Evolutionary conservation across 2,113 vertebrate genomes (phyloP).

Genomic region (Ceyx cyanopectus): DNA sequence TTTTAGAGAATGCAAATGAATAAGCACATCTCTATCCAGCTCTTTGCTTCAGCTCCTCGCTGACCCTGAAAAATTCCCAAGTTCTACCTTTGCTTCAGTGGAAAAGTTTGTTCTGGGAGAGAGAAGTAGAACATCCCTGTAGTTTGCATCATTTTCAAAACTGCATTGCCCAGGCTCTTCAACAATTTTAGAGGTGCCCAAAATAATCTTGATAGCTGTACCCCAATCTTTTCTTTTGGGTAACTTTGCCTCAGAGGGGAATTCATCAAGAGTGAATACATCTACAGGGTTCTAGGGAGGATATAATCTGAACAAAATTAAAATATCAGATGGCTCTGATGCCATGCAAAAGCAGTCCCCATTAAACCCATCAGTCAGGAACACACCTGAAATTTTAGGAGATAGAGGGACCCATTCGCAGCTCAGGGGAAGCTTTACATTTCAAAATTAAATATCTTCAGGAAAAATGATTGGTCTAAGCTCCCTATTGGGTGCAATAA

Average conservation of each 20-base stretch:
- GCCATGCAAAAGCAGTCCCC: neutral
- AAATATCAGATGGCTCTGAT: neutral
- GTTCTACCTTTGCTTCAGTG: neutral
- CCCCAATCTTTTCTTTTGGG: neutral
- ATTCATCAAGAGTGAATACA: neutral
- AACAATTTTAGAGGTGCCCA: neutral
- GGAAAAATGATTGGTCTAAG: neutral
- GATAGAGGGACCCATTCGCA: neutral
- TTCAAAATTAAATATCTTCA: neutral
- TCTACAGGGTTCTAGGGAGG: neutral
- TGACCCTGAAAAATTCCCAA: neutral
- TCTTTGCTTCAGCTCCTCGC: neutral
- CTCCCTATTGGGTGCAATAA: neutral
- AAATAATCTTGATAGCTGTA: neutral
- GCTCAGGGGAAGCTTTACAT: neutral
- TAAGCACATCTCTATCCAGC: neutral
- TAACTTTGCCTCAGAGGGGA: neutral
- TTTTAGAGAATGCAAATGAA: accelerated
- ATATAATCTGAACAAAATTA: neutral
- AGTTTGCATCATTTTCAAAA: neutral
- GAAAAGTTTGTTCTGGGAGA: neutral
- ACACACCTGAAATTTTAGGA: neutral
- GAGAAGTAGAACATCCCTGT: neutral
- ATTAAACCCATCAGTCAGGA: neutral
- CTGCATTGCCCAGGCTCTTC: neutral